These are phyloP conservation scores for Herpailurus yagouaroundi DNA, from an alignment of 2,113 vertebrate species.

Conservation along the genomic window DNA sequence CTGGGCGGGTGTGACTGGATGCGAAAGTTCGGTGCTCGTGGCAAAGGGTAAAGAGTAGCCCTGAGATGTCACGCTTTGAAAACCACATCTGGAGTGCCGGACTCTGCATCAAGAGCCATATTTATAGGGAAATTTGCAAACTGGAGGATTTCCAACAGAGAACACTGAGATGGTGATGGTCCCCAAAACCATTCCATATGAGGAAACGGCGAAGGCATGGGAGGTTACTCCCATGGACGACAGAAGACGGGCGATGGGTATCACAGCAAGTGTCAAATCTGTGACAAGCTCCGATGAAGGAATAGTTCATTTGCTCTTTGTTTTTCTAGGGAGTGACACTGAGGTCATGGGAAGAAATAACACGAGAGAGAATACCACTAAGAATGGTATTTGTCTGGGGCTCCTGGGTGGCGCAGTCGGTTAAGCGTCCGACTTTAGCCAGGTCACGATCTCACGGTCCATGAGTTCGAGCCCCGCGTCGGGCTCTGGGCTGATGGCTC, in stretches of 20 bases:
- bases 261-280: accelerated
- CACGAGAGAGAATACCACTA: accelerated
- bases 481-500: too few relatives aligned
- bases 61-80: accelerated
- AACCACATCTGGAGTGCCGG: neutral
- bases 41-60: neutral
- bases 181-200: neutral
- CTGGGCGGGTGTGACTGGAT: accelerated
- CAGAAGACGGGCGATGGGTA: accelerated
- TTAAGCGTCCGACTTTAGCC: too few relatives aligned
- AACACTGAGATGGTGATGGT: neutral
- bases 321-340: neutral
- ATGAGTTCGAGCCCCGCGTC: too few relatives aligned
- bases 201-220: neutral
- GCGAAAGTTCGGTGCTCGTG: accelerated
- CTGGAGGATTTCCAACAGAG: neutral
- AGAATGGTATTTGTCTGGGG: accelerated
- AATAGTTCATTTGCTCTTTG: neutral
- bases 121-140: neutral
- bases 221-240: neutral
- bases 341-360: accelerated
- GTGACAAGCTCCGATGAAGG: too few relatives aligned
- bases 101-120: neutral
- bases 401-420: too few relatives aligned
- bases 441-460: too few relatives aligned